phyloP scores from a whole-genome alignment of 2,113 vertebrate genomes.

The Hippocampus abdominalis region DNA sequence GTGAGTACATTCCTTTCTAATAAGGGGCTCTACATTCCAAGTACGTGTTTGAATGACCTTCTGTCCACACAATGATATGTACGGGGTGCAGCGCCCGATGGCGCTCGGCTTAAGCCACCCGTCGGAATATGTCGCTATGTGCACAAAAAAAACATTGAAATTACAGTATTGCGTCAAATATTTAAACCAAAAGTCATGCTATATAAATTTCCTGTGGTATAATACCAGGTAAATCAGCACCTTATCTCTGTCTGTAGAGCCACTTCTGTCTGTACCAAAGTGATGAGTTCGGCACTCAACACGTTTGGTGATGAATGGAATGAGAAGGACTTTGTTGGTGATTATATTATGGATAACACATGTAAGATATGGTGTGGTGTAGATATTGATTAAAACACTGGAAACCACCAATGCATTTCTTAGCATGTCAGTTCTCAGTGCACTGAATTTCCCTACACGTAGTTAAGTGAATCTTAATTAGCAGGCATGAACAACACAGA shows the following conservation, averaged over 20 bases:
- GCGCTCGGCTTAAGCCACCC: no score
- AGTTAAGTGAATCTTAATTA: constrained; percentile 51
- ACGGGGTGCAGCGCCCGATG: no score
- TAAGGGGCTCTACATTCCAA: no score
- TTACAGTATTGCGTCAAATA: no score
- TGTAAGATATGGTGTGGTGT: constrained; percentile 7
- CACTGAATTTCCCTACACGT: neutral
- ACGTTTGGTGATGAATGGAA: neutral
- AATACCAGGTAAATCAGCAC: neutral
- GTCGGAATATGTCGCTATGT: no score
- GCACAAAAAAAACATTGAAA: no score
- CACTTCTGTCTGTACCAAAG: neutral
- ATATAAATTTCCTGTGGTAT: no score
- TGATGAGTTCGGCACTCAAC: neutral
- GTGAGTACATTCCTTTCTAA: no score
- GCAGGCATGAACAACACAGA: constrained; percentile 6
- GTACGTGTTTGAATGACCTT: no score
- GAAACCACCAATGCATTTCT: constrained; percentile 47
- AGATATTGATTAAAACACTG: constrained; percentile 39
- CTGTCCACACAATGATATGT: no score
- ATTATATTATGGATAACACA: constrained; percentile 11
- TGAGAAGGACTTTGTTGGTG: neutral
- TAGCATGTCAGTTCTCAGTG: constrained; percentile 25
- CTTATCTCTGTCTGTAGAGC: neutral
- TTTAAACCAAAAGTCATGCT: no score